Base-by-base conservation (phyloP, 2,888 invertebrate genomes). In the Mayetiola destructor region DNA sequence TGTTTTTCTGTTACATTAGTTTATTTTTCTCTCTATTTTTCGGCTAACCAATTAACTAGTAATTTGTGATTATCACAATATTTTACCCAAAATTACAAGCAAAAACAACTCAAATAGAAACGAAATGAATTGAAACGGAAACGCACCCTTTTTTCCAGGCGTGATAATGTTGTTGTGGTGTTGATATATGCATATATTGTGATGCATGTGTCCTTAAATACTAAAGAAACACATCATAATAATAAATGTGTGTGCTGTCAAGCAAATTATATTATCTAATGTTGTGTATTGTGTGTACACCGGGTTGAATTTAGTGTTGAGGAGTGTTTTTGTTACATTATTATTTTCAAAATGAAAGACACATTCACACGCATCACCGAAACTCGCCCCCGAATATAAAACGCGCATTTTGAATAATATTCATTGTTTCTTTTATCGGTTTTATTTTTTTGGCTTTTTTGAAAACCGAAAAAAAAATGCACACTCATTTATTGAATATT, bases 341-440 rank as follows among this genome's bases (percentile, higher is more conserved):
- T 27, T 48, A n/a, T n/a, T 27, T n/a, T n/a, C 27, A 27, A 27
- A 27, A 48, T 48, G 27, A n/a, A 48, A 48, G 27, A 48, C 27
- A 48, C 29, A 48, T 48, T 48, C 48, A 48, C 48, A 48, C 48
- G 48, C 48, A 48, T 48, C 48, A 27, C n/a, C n/a, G 27, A 48
- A 27, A 9, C 32, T 48, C 48, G 48, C 48, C 48, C 48, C 48
- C 48, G 16, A 12, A 21, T 6, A 6, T n/a, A n/a, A 36, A 36
- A 36, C 32, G 32, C 32, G 32, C 6, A 32, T n/a, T n/a, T n/a
- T n/a, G n/a, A n/a, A n/a, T n/a, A n/a, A n/a, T n/a, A n/a, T n/a
- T n/a, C n/a, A n/a, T n/a, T n/a, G n/a, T n/a, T n/a, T n/a, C n/a
- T n/a, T n/a, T n/a, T n/a, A n/a, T n/a, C n/a, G n/a, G n/a, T n/a